Conservation (phyloP, 1,140 invertebrate genomes). For the Euborellia annulipes region DNA sequence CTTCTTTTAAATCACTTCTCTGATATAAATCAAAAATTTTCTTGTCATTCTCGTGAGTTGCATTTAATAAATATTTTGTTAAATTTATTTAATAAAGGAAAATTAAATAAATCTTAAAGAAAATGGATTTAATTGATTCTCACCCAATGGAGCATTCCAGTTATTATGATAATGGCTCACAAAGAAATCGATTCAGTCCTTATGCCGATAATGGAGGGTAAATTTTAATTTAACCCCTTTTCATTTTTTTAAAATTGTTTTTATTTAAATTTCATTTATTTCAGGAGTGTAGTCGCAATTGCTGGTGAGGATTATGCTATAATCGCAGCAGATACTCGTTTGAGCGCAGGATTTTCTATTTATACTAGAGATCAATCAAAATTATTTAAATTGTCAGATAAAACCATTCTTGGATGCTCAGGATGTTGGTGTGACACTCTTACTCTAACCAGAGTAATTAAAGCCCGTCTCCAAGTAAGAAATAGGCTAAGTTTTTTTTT, state of each 20-base stretch:
- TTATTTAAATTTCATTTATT: slow-evolving; percentile 14
- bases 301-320: slow-evolving; percentile 82
- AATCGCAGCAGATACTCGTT: slow-evolving; percentile 74
- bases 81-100: no score
- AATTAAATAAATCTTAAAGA: no score
- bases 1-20: no score
- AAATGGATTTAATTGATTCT: no score
- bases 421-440: slow-evolving; percentile 98
- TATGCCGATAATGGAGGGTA: slow-evolving; percentile 65
- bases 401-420: slow-evolving; percentile 71
- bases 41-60: no score
- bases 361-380: slow-evolving; percentile 77
- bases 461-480: slow-evolving; percentile 55
- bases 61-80: no score
- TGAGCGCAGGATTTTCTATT: slow-evolving; percentile 83
- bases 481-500: not conserved
- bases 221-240: slow-evolving; percentile 16
- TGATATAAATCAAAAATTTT: no score
- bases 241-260: slow-evolving; percentile 6
- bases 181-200: slow-evolving; percentile 48
- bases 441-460: slow-evolving; percentile 70
- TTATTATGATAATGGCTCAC: slow-evolving; percentile 41
- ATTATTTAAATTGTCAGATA: slow-evolving; percentile 58
- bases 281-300: slow-evolving; percentile 73
- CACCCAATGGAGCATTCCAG: no score